These are phyloP conservation scores for Esox lucius DNA, from an alignment of 2,797 vertebrate species.

Conservation along the genomic window DNA sequence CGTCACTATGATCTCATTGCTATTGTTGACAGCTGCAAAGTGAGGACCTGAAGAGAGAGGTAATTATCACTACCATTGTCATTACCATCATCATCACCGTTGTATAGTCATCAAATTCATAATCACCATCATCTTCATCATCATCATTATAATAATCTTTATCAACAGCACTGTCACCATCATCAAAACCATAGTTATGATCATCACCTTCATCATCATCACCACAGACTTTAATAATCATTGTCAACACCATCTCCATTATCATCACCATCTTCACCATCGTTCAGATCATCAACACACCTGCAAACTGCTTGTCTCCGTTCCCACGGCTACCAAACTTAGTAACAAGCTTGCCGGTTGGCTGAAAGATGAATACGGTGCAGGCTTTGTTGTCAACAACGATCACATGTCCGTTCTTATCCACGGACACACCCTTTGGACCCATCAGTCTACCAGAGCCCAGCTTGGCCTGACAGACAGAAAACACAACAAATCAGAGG, in stretches of 20 bases:
- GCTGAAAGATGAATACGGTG: conserved; percentile 97
- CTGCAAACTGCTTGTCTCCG: conserved; percentile 98
- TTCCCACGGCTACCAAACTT: conserved; percentile 96
- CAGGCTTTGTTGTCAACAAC: conserved; percentile 99
- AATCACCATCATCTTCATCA: not conserved
- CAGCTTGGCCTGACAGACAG: conserved; percentile 84
- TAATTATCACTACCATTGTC: not conserved
- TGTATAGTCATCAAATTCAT: too few relatives aligned
- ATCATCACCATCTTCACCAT: not conserved
- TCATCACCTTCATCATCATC: not conserved
- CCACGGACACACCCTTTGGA: conserved; percentile 96
- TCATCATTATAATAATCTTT: not conserved
- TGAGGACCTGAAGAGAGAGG: conserved; percentile 83
- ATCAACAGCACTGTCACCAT: not conserved
- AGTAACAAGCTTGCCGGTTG: conserved; percentile 91
- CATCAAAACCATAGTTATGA: not conserved
- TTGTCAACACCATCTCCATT: not conserved
- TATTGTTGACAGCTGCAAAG: conserved; percentile 98
- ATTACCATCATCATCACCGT: not conserved
- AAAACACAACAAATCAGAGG: conserved; percentile 6
- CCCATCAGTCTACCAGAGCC: conserved; percentile 97
- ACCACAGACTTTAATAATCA: not conserved
- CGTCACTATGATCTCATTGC: conserved; percentile 99
- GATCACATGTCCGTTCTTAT: conserved; percentile 95
- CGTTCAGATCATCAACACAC: conserved; percentile 64